These are phyloP conservation scores for Oryzaephilus surinamensis DNA, from an alignment of 1,140 invertebrate genomes.

Conservation along the genomic window DNA sequence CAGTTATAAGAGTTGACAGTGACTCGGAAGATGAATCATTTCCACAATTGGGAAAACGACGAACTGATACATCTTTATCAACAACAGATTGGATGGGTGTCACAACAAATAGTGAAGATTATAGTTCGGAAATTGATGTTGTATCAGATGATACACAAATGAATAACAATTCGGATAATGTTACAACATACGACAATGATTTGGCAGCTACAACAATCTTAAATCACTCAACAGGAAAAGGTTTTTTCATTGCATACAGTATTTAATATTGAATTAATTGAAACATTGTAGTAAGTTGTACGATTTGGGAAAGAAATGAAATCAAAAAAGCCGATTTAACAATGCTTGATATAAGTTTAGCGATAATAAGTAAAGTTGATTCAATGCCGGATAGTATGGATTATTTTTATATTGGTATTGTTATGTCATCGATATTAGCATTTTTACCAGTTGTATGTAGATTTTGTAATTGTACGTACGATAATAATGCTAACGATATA, in stretches of 20 bases:
- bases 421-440: constrained; percentile 45
- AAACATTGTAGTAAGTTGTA: constrained; percentile 66
- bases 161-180: constrained; percentile 51
- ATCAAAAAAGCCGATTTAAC: constrained; percentile 87
- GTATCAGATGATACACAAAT: constrained; percentile 40
- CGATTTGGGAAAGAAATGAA: constrained; percentile 83
- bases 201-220: constrained; percentile 60
- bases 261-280: too few species aligned
- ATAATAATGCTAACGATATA: constrained; percentile 5
- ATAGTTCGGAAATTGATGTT: constrained; percentile 61
- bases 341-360: constrained; percentile 87
- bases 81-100: constrained; percentile 73
- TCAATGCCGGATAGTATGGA: constrained; percentile 68
- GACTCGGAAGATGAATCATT: constrained; percentile 13
- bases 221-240: constrained; percentile 64
- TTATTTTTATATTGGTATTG: constrained; percentile 64
- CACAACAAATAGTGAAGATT: constrained; percentile 77
- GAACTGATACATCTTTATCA: constrained; percentile 40
- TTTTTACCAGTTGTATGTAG: constrained; percentile 47
- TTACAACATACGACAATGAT: constrained; percentile 65
- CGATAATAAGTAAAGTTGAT: constrained; percentile 83
- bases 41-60: too few species aligned
- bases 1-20: too few species aligned
- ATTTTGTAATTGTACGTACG: constrained; percentile 36
- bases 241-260: constrained; percentile 35